A percentile compares a stretch with the other conserved stretches of the same genome.
phyloP scores from a whole-genome alignment of 2,888 invertebrate species.

The Noctua janthina region DNA sequence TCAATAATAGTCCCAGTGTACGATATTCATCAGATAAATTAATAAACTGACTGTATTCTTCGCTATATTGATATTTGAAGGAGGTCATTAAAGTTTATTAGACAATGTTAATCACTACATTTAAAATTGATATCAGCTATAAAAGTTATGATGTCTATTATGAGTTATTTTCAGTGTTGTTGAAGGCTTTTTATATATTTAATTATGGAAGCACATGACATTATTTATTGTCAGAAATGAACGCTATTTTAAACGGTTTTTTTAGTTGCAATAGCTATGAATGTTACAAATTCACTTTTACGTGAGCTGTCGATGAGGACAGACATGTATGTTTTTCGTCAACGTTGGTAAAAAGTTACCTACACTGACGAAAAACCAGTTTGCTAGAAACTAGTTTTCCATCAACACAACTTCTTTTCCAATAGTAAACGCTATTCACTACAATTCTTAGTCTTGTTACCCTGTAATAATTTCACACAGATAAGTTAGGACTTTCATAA shows the following conservation, averaged over 20 bases:
- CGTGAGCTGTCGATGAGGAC: neutral
- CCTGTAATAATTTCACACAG: neutral
- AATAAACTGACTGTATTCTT: slow-evolving; percentile 31
- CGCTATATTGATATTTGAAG: slow-evolving; percentile 17
- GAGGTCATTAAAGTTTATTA: slow-evolving; percentile 34
- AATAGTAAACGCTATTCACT: neutral
- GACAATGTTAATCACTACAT: slow-evolving; percentile 15
- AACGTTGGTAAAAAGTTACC: too few species aligned
- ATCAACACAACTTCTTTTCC: neutral
- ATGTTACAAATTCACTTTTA: neutral
- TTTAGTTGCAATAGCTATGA: neutral
- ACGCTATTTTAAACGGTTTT: neutral
- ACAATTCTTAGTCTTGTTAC: neutral
- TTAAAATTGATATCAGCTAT: slow-evolving; percentile 21
- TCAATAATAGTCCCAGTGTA: slow-evolving; percentile 33
- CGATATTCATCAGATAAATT: slow-evolving; percentile 28
- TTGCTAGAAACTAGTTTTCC: too few species aligned
- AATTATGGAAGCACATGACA: neutral
- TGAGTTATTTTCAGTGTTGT: neutral
- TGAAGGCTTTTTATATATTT: neutral
- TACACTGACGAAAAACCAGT: too few species aligned
- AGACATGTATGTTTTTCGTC: too few species aligned
- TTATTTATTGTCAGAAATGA: neutral
- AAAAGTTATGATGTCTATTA: slow-evolving; percentile 10
- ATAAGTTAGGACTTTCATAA: neutral